A percentile compares a stretch with the other conserved stretches of the same genome.
Conservation (phyloP, 2,888 invertebrate species). For the Athalia rosae region DNA sequence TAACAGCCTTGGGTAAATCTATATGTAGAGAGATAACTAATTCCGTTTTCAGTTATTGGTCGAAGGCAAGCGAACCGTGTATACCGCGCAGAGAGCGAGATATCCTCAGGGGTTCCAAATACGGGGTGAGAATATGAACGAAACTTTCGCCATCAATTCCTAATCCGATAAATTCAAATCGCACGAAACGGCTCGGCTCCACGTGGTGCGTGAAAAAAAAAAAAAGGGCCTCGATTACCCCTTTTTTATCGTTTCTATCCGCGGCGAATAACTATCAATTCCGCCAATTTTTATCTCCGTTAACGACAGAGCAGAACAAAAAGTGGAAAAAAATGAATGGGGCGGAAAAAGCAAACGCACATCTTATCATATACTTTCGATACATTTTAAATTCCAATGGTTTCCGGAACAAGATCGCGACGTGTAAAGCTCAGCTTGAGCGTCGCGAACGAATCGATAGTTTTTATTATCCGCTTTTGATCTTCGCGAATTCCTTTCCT, state of each 20-base stretch:
- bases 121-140: background rate
- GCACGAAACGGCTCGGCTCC: background rate
- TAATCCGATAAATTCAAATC: slow-evolving; percentile 18
- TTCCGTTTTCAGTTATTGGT: background rate
- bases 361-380: too few species aligned
- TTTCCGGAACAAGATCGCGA: too few species aligned
- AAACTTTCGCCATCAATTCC: slow-evolving; percentile 34
- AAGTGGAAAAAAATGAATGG: too few species aligned
- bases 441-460: too few species aligned
- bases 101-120: background rate
- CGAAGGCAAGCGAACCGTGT: background rate
- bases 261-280: too few species aligned
- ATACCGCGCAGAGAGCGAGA: background rate
- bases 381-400: too few species aligned
- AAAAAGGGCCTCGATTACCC: background rate
- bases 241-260: background rate
- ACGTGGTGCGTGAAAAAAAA: background rate
- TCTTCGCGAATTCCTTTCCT: background rate
- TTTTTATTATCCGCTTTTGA: background rate
- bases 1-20: too few species aligned
- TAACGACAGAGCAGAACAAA: background rate
- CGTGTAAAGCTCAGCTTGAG: too few species aligned
- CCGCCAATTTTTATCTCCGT: background rate
- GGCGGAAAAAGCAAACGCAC: too few species aligned
- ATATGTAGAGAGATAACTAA: too few species aligned